These are phyloP conservation scores for Rhynchotus rufescens DNA, from an alignment of 2,797 vertebrate species.

Conservation along the genomic window DNA sequence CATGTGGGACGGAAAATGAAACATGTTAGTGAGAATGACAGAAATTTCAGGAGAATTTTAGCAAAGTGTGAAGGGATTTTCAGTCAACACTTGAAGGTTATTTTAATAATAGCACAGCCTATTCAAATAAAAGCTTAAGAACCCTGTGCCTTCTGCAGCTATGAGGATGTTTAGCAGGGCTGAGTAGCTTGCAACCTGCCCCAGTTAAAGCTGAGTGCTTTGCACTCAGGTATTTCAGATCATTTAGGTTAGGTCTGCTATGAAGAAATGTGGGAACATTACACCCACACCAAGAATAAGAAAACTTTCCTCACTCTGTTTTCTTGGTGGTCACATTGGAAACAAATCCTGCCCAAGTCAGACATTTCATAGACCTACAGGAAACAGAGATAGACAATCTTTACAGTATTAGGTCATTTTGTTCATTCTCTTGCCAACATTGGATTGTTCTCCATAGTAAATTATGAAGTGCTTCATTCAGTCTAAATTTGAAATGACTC, in stretches of 20 bases:
- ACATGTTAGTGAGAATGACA: constrained; percentile 67
- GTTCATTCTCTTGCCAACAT: constrained; percentile 4
- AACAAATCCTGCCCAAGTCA: constrained; percentile 43
- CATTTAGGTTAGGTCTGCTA: constrained; percentile 45
- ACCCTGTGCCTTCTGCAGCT: constrained; percentile 72
- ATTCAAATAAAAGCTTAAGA: constrained; percentile 80
- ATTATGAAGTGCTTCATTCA: constrained; percentile 2
- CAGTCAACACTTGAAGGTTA: constrained; percentile 79
- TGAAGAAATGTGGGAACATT: constrained; percentile 45
- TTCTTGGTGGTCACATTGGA: constrained; percentile 44
- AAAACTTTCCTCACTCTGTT: constrained; percentile 37
- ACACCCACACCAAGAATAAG: constrained; percentile 28
- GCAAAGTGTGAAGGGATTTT: constrained; percentile 76
- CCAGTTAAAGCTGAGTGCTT: constrained; percentile 55
- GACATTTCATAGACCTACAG: constrained; percentile 43
- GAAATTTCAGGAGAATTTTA: constrained; percentile 77
- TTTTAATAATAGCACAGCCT: constrained; percentile 80
- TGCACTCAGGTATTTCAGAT: constrained; percentile 49
- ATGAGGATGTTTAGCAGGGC: constrained; percentile 65
- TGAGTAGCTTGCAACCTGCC: constrained; percentile 66
- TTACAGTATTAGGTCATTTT: constrained; percentile 39
- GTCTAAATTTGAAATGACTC: constrained; percentile 33
- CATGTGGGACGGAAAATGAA: constrained; percentile 68
- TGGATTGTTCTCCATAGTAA: constrained; percentile 19
- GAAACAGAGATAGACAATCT: constrained; percentile 43